Base-by-base conservation (phyloP, 1,140 invertebrate species). In the Caenorhabditis remanei region DNA sequence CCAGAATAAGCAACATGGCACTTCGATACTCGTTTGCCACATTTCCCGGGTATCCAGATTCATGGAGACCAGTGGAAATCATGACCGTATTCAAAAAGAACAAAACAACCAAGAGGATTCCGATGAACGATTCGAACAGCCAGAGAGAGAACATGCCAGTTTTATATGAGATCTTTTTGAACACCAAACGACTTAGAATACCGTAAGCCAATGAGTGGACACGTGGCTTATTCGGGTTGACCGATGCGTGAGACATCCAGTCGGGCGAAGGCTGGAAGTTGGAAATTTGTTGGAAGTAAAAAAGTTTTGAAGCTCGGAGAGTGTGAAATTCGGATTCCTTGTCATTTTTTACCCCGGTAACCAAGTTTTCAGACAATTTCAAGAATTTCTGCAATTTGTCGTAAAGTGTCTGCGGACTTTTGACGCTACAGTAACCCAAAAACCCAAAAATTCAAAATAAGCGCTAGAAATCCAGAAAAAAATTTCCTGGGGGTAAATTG, bases 231-330 rank as follows among this genome's bases (percentile, higher is more conserved):
- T 56, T 82, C 55, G 46, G 41, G 83, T 63, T 86, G 41, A 88
- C 85, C 19, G 55, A 19, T 5, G 56, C 43, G 48, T 83, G 87
- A 46, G 79, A 32, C 85, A 83, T 86, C 87, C 85, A 88, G 56
- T 84, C 85, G 13, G 85, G 58, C 21, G 85, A 86, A 11, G 85
- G 79, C 87, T 87, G 56, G 61, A 87, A 88, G 14, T 21, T 13
- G 3, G 7, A 32, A 83, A 53, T 83, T 46, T 32, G 14, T 21
- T 13, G 3, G 7, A 32, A 83, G 9, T 83, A 19, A 13, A 32
- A 2, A 32, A 2, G 32, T 32, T 32, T 32, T 32, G 32, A 2
- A 32, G 32, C 0, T 32, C 32, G 32, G 32, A 32, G 32, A 32
- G 32, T 32, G 32, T 32, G 32, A 32, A 32, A 32, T 32, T 32